Conservation (phyloP, 2,888 invertebrate genomes). For the Nipponacmea schrenckii region DNA sequence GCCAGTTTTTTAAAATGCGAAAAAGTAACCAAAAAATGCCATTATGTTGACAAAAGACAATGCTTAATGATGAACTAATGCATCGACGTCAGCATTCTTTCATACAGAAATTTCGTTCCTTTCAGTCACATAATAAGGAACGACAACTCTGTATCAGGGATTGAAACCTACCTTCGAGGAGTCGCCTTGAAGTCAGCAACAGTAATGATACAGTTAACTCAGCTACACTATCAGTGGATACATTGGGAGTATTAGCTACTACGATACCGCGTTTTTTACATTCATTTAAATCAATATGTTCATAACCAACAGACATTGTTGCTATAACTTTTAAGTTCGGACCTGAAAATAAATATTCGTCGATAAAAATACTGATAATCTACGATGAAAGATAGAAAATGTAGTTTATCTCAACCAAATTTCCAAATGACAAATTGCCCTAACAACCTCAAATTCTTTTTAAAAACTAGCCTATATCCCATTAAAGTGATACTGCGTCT, state of each 20-base stretch:
- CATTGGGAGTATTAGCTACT: constrained; percentile 89
- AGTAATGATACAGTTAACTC: constrained; percentile 87
- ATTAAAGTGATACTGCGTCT: neutral
- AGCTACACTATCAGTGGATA: constrained; percentile 82
- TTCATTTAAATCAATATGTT: constrained; percentile 84
- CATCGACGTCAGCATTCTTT: too few relatives aligned
- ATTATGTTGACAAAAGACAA: too few relatives aligned
- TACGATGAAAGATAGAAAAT: neutral
- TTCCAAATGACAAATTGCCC: neutral
- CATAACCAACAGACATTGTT: constrained; percentile 91
- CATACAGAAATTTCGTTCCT: too few relatives aligned
- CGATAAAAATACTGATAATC: too few relatives aligned
- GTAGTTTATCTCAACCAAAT: neutral
- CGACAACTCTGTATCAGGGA: too few relatives aligned
- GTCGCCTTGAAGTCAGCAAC: constrained; percentile 82
- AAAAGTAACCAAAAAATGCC: too few relatives aligned
- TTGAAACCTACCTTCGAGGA: constrained; percentile 69
- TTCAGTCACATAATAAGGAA: too few relatives aligned
- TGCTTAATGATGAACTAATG: too few relatives aligned
- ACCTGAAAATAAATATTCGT: constrained; percentile 68
- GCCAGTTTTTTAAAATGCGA: too few relatives aligned
- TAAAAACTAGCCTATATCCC: too few relatives aligned
- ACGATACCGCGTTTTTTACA: constrained; percentile 78
- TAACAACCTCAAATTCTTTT: neutral
- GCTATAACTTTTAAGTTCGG: constrained; percentile 81